A percentile compares a stretch with the other conserved stretches of the same genome.
Evolutionary conservation across 2,113 vertebrate species (phyloP).

Genomic region (Taxidea taxus): DNA sequence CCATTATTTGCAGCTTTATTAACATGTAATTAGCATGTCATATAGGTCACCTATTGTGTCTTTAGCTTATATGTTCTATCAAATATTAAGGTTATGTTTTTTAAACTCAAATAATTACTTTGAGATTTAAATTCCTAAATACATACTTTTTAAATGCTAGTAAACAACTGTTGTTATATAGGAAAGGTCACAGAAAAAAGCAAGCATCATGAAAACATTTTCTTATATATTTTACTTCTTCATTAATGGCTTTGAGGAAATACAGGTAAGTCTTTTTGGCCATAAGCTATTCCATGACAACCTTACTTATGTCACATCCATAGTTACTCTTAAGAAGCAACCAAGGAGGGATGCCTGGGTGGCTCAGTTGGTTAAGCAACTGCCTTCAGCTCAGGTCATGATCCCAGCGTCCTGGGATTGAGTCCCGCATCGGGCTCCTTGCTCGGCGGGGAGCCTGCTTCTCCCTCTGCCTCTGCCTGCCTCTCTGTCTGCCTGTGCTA

Average conservation of each 20-base stretch:
- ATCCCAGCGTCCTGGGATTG: too few species aligned
- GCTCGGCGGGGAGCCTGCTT: too few species aligned
- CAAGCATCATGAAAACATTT: background rate
- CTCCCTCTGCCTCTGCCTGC: too few species aligned
- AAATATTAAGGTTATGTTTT: background rate
- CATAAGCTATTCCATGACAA: background rate
- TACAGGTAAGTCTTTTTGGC: background rate
- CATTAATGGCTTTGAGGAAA: background rate
- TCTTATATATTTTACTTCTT: background rate
- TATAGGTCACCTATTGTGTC: background rate
- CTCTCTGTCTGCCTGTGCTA: too few species aligned
- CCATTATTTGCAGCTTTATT: background rate
- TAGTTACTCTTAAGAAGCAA: background rate
- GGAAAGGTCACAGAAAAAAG: background rate
- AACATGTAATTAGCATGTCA: background rate
- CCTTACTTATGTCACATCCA: background rate
- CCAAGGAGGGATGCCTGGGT: too few species aligned
- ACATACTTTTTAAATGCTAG: background rate
- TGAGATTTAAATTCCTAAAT: constrained; percentile 43
- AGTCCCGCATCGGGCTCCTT: too few species aligned
- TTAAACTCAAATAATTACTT: constrained; percentile 31
- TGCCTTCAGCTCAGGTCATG: too few species aligned
- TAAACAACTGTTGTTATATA: background rate
- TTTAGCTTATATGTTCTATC: background rate
- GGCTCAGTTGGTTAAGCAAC: too few species aligned